A percentile compares a stretch with the other conserved stretches of the same genome.
phyloP scores from a whole-genome alignment of 2,797 vertebrate genomes.

The Neosilurus mollespiculum region DNA sequence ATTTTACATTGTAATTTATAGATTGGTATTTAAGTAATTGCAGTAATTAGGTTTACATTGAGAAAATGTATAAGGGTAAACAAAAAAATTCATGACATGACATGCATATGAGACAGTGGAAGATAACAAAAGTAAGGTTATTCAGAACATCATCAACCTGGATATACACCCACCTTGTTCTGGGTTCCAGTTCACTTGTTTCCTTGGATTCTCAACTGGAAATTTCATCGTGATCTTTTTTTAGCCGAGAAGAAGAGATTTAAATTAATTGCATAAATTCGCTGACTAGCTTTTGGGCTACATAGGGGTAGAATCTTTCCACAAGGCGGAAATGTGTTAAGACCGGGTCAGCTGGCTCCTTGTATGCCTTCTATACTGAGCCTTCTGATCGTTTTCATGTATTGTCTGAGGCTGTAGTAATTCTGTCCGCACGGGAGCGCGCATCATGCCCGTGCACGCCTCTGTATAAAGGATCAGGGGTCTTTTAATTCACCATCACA shows the following conservation, averaged over 20 bases:
- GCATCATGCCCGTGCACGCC: slow-evolving; percentile 37
- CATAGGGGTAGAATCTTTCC: neutral
- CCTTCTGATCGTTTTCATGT: slow-evolving; percentile 7
- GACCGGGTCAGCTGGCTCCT: neutral
- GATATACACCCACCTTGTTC: slow-evolving; percentile 85
- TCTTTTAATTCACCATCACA: slow-evolving; percentile 10
- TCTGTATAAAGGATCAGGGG: slow-evolving; percentile 11
- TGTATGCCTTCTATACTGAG: neutral
- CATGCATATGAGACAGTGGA: neutral
- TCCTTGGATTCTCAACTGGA: slow-evolving; percentile 93
- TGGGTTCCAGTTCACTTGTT: slow-evolving; percentile 97
- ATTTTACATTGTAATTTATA: neutral
- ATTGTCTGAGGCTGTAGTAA: slow-evolving; percentile 29
- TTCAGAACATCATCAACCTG: slow-evolving; percentile 14
- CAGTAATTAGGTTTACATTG: neutral
- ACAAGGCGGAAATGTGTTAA: neutral
- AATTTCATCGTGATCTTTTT: slow-evolving; percentile 93
- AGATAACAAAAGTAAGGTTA: neutral
- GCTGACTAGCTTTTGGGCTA: neutral
- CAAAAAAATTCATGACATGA: neutral
- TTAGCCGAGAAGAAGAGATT: neutral
- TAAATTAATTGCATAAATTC: neutral
- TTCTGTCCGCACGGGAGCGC: slow-evolving; percentile 24
- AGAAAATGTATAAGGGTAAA: neutral
- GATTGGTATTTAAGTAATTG: neutral